phyloP scores from a whole-genome alignment of 2,113 vertebrate species.

The Arvicanthis niloticus region DNA sequence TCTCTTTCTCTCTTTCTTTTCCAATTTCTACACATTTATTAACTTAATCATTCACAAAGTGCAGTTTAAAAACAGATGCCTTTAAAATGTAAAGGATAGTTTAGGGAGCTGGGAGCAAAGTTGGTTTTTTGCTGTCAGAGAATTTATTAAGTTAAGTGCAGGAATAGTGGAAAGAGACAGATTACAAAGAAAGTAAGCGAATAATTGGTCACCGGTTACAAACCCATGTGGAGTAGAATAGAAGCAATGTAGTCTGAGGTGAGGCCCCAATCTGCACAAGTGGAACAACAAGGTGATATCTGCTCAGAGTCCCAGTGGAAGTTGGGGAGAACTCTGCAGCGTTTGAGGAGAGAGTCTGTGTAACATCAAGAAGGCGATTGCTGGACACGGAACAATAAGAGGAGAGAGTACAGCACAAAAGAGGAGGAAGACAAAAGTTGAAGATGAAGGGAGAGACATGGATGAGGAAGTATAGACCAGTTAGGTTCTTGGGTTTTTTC shows the following conservation, averaged over 20 bases:
- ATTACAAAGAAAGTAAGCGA: neutral
- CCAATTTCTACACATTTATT: neutral
- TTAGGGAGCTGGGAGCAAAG: neutral
- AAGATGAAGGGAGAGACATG: neutral
- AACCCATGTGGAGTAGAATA: neutral
- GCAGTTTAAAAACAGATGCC: neutral
- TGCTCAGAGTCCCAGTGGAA: neutral
- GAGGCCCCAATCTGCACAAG: neutral
- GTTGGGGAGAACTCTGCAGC: neutral
- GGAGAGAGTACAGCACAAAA: neutral
- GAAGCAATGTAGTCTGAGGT: neutral
- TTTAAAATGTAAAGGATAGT: neutral
- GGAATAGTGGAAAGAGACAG: neutral
- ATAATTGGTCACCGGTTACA: neutral
- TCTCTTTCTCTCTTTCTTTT: neutral
- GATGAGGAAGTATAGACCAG: neutral
- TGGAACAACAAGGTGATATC: neutral
- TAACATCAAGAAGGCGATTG: neutral
- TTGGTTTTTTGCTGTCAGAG: neutral
- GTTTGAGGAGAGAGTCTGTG: neutral
- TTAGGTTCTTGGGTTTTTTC: neutral
- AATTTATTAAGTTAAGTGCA: neutral
- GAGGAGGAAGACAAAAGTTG: neutral
- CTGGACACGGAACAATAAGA: neutral
- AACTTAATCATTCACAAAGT: neutral